A percentile compares a stretch with the other conserved stretches of the same genome.
These are phyloP conservation scores for Drosophila melanica DNA, from an alignment of 1,140 invertebrate genomes.

Conservation along the genomic window DNA sequence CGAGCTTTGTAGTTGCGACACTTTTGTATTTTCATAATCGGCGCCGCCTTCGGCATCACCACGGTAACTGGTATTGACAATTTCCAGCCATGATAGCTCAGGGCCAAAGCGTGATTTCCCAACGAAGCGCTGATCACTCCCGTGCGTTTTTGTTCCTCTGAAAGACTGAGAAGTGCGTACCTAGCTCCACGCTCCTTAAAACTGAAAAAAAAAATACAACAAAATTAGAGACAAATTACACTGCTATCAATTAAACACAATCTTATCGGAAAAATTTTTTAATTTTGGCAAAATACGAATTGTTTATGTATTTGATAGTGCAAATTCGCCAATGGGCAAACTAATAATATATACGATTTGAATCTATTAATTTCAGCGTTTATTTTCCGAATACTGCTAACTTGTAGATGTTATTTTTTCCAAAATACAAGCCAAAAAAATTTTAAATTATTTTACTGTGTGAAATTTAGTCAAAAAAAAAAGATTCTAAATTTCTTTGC, in stretches of 20 bases:
- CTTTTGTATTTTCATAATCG: conserved; percentile 96
- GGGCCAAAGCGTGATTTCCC: conserved; percentile 95
- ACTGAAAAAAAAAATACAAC: conserved; percentile 85
- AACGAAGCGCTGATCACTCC: conserved; percentile 97
- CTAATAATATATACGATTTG: not conserved
- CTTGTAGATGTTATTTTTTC: no score
- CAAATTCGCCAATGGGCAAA: not conserved
- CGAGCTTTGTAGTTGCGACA: conserved; percentile 93
- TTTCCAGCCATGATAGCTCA: conserved; percentile 93
- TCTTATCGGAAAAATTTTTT: conserved; percentile 40
- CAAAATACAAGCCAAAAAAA: no score
- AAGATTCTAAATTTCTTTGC: no score
- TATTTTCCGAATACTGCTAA: no score
- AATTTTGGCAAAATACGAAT: not conserved
- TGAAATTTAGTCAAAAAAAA: no score
- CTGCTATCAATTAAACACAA: conserved; percentile 32
- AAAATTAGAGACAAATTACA: conserved; percentile 10
- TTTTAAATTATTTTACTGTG: no score
- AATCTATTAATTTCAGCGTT: no score
- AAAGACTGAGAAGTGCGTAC: conserved; percentile 91
- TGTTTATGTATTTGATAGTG: not conserved
- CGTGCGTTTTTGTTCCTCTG: conserved; percentile 87
- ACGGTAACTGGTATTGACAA: conserved; percentile 94
- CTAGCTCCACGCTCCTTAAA: conserved; percentile 97
- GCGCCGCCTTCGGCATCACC: conserved; percentile 95